A percentile compares a stretch with the other conserved stretches of the same genome.
phyloP scores from a whole-genome alignment of 1,140 invertebrate genomes.

The Harpegnathos saltator region DNA sequence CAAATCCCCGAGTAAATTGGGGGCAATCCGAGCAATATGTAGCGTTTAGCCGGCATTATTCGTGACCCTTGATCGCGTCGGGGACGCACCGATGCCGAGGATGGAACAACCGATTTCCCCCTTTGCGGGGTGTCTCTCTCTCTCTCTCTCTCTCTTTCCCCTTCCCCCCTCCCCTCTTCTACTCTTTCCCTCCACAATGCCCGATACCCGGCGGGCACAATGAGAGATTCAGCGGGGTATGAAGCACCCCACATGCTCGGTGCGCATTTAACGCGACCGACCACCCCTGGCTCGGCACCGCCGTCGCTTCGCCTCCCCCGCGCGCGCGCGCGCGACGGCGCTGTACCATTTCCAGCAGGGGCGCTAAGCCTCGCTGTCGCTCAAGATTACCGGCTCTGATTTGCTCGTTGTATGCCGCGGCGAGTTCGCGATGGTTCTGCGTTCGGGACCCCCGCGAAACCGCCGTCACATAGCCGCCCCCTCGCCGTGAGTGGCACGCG shows the following conservation, averaged over 20 bases:
- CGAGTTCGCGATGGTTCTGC: constrained; percentile 47
- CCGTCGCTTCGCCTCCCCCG: constrained; percentile 7
- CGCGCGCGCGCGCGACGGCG: not conserved
- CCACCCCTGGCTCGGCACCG: constrained; percentile 36
- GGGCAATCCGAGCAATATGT: constrained; percentile 77
- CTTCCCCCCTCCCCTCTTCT: not conserved
- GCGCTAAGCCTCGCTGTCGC: constrained; percentile 79
- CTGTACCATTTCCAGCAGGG: constrained; percentile 71
- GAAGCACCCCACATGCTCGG: constrained; percentile 47
- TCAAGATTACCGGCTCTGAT: constrained; percentile 79
- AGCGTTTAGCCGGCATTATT: constrained; percentile 79
- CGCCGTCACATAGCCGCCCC: constrained; percentile 14
- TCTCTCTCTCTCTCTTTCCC: not conserved
- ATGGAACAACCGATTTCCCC: constrained; percentile 52
- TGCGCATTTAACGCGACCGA: constrained; percentile 65
- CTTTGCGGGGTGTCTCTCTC: constrained; percentile 9
- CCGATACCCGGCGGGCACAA: constrained; percentile 59
- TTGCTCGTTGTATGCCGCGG: constrained; percentile 71
- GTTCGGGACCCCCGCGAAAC: constrained; percentile 56
- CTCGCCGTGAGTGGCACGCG: constrained; percentile 47
- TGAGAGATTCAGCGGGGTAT: constrained; percentile 47
- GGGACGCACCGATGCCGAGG: constrained; percentile 62
- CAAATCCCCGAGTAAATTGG: constrained; percentile 76
- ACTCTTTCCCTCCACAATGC: constrained; percentile 48
- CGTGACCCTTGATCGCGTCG: constrained; percentile 68